A percentile compares a stretch with the other conserved stretches of the same genome.
Conservation (phyloP, 2,888 invertebrate species). For the Sclerodermus sp. region DNA sequence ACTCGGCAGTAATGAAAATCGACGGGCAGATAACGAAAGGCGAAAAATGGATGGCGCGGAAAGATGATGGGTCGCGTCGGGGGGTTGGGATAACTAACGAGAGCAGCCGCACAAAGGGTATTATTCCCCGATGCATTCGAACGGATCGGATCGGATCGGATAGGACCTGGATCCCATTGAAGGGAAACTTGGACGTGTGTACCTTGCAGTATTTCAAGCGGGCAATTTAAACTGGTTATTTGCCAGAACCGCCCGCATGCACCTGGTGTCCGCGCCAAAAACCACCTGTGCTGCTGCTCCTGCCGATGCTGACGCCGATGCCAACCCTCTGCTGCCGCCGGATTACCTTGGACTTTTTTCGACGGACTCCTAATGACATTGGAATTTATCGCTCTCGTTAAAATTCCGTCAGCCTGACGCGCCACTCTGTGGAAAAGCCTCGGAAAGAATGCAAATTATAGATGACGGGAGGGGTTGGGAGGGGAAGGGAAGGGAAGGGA, state of each 20-base stretch:
- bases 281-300: constrained; percentile 27
- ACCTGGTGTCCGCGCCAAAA: constrained; percentile 34
- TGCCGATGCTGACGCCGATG: neutral
- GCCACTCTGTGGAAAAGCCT: no score
- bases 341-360: neutral
- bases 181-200: constrained; percentile 8
- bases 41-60: neutral
- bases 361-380: no score
- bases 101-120: constrained; percentile 32
- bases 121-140: constrained; percentile 31
- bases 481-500: no score
- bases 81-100: constrained; percentile 31
- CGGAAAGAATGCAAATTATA: no score
- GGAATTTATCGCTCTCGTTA: no score
- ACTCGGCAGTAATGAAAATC: constrained; percentile 29
- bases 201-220: constrained; percentile 25
- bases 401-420: no score
- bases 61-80: constrained; percentile 1
- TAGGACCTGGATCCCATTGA: constrained; percentile 30
- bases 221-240: constrained; percentile 33
- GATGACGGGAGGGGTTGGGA: no score
- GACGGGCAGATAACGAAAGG: constrained; percentile 21
- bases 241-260: constrained; percentile 14
- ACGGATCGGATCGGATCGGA: constrained; percentile 19
- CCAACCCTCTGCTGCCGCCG: neutral